Evolutionary conservation across 2,888 invertebrate species (phyloP).

Genomic region (Eumacrocentrus americanus): DNA sequence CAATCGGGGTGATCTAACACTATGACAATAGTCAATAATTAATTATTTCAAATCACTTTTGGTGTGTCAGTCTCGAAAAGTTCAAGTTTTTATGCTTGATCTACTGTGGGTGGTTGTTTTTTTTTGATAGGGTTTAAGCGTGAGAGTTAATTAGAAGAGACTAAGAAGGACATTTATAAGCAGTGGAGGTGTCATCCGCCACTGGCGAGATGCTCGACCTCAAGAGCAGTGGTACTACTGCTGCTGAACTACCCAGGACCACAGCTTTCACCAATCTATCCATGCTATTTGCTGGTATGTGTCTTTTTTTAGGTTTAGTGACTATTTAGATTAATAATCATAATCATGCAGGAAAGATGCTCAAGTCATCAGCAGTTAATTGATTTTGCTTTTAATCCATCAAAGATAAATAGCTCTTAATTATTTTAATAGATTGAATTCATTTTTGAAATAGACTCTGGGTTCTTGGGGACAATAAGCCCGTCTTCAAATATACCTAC

Average conservation of each 20-base stretch:
- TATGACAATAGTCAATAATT: neutral
- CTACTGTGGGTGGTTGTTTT: constrained; percentile 15
- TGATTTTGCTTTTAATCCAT: too few species aligned
- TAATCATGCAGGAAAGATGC: too few species aligned
- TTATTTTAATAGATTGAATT: too few species aligned
- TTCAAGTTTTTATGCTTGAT: neutral
- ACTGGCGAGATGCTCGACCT: constrained; percentile 80
- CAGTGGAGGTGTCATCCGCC: constrained; percentile 28
- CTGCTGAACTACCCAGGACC: constrained; percentile 88
- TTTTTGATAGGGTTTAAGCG: neutral
- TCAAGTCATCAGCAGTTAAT: too few species aligned
- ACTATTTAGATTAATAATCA: too few species aligned
- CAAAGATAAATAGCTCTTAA: too few species aligned
- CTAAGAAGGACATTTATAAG: constrained; percentile 10
- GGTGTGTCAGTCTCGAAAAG: too few species aligned
- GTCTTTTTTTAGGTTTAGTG: constrained; percentile 38
- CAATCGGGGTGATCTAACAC: neutral
- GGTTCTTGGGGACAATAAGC: too few species aligned
- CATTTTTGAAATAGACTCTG: too few species aligned
- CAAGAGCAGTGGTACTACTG: constrained; percentile 87
- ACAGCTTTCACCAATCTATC: constrained; percentile 94
- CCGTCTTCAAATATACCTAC: too few species aligned
- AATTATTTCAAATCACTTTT: neutral
- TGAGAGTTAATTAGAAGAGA: too few species aligned
- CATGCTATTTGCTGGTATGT: constrained; percentile 91